Evolutionary conservation across 2,113 vertebrate genomes (phyloP), one percentile per base, ranked within the genome.

Genomic region (Cercopithecus mona): DNA sequence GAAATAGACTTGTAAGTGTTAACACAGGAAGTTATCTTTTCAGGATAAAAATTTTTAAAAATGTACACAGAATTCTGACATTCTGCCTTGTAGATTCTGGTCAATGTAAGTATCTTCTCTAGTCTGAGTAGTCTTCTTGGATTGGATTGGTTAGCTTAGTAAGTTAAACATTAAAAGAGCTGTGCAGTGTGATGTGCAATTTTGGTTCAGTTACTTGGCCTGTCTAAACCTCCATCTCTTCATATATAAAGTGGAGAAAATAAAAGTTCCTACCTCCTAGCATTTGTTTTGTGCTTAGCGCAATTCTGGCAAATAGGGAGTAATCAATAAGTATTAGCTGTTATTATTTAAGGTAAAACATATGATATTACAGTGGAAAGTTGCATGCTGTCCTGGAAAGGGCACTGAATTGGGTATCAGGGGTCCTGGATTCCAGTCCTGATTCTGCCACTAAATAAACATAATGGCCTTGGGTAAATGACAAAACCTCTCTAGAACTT

Each of bases 1-100:
- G 43, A 95, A 94, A 92, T 83, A 93, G 35, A 66, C 25, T 68
- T 95, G 30, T 48, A 94, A 59, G 16, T 91, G 35, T 81, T 93
- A 86, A 90, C 59, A 80, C 80, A 64, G 40, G 76, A 78, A 97
- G 82, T 95, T 64, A n/a, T 64, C 70, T 85, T 94, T 75, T 94
- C 59, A 27, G 88, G 68, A 88, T 72, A 93, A 96, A 32, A 45
- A 68, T 3, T 32, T 30, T 3, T 68, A 72, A 23, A 92, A 94
- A 94, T 52, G 20, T 75, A 83, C 45, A 90, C 81, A 59, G 45
- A 93, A 66, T 64, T 79, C 68, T 94, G 59, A 83, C 6, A 16
- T 75, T 93, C 52, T 88, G n/a, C 32, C 66, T 94, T 68, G 52
- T 45, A 73, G 50, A 55, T n/a, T 61, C 30, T 73, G 18, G 66